Evolutionary conservation across 2,888 invertebrate genomes (phyloP).

Genomic region (Cantharis lateralis): DNA sequence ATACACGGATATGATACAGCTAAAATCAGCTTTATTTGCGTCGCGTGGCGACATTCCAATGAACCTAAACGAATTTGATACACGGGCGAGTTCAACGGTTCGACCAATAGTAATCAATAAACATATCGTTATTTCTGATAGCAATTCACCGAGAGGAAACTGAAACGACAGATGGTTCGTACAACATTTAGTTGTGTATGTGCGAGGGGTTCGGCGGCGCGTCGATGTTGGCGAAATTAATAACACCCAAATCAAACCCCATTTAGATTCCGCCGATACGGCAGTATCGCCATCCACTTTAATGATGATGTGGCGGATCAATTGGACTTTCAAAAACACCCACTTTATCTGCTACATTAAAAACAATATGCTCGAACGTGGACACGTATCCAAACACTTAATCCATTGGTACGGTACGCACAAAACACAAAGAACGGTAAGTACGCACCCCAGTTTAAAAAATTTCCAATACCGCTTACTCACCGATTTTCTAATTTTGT

Average conservation of each 20-base stretch:
- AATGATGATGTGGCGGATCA: not conserved
- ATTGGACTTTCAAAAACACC: not conserved
- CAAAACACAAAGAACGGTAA: conserved; percentile 32
- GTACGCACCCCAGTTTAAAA: not conserved
- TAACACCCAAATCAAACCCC: not conserved
- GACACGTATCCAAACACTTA: conserved; percentile 25
- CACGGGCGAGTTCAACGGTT: conserved; percentile 28
- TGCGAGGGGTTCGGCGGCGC: not conserved
- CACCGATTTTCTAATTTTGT: not conserved
- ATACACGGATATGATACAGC: conserved; percentile 11
- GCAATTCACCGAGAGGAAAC: conserved; percentile 18
- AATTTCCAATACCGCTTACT: conserved; percentile 1
- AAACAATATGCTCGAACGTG: conserved; percentile 10
- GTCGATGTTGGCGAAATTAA: not conserved
- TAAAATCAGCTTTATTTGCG: conserved; percentile 25
- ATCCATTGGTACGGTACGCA: conserved; percentile 14
- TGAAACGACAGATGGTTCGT: conserved; percentile 24
- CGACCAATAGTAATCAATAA: conserved; percentile 28
- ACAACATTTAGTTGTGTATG: conserved; percentile 4
- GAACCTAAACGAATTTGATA: conserved; percentile 24
- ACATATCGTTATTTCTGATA: conserved; percentile 23
- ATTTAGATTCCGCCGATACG: not conserved
- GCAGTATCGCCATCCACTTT: not conserved
- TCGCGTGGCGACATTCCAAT: conserved; percentile 23
- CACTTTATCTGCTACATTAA: conserved; percentile 7